These are phyloP conservation scores for Monodelphis domestica DNA, from an alignment of 2,797 vertebrate genomes.

Conservation along the genomic window DNA sequence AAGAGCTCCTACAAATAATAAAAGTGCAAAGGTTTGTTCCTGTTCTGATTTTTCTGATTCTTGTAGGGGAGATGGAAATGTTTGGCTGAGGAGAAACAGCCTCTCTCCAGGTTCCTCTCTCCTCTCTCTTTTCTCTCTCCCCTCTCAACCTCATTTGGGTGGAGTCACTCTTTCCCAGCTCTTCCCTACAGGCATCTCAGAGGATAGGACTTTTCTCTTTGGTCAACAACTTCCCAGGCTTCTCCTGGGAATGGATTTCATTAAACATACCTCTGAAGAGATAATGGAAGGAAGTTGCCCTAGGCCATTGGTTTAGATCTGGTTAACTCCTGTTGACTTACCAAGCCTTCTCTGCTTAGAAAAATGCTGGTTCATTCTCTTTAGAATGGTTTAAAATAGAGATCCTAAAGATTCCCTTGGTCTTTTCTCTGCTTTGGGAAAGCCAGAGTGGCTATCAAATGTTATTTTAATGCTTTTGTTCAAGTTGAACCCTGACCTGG, in stretches of 20 bases:
- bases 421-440: background rate
- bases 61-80: background rate
- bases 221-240: background rate
- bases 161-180: background rate
- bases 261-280: background rate
- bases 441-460: background rate
- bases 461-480: background rate
- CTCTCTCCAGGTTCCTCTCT: background rate
- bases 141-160: no score
- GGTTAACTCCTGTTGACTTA: background rate
- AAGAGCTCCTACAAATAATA: background rate
- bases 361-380: background rate
- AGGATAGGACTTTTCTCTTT: background rate
- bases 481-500: background rate
- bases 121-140: background rate
- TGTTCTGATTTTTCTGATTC: background rate
- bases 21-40: background rate
- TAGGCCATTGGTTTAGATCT: background rate
- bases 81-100: background rate
- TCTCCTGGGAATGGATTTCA: background rate
- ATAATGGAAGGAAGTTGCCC: background rate
- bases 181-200: background rate
- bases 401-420: background rate
- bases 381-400: background rate
- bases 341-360: background rate